These are phyloP conservation scores for Rotaria sp. DNA, from an alignment of 2,888 invertebrate genomes.

Conservation along the genomic window DNA sequence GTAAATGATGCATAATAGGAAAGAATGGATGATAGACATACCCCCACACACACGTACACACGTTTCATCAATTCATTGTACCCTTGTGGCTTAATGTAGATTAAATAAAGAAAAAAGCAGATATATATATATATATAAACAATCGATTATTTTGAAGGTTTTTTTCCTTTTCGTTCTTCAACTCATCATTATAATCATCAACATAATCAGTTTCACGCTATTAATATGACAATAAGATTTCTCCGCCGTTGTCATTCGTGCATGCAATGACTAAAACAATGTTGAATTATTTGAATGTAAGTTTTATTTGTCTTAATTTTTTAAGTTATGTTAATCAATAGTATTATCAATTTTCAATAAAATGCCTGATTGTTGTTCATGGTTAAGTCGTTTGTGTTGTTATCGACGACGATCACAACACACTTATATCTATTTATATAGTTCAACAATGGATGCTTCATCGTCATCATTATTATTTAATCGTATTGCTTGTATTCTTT, in stretches of 20 bases:
- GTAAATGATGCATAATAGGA: neutral
- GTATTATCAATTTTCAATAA: neutral
- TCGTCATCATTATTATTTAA: neutral
- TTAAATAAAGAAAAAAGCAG: neutral
- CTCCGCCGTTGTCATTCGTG: neutral
- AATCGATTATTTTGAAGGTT: neutral
- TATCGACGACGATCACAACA: neutral
- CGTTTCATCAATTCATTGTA: neutral
- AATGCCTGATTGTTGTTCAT: neutral
- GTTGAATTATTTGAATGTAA: neutral
- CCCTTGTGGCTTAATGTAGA: neutral
- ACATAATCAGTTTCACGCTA: neutral
- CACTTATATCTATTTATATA: constrained; percentile 7
- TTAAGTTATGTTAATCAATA: neutral
- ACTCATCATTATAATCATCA: neutral
- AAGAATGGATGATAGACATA: neutral
- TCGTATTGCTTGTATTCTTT: neutral
- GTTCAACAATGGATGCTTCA: neutral
- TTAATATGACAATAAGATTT: neutral
- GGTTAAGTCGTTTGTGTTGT: neutral
- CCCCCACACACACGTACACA: neutral
- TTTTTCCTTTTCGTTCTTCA: neutral
- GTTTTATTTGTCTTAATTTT: neutral
- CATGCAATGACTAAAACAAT: neutral
- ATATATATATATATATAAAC: neutral